Evolutionary conservation across 2,888 invertebrate genomes (phyloP).

Genomic region (Phoenoteleia sp.): DNA sequence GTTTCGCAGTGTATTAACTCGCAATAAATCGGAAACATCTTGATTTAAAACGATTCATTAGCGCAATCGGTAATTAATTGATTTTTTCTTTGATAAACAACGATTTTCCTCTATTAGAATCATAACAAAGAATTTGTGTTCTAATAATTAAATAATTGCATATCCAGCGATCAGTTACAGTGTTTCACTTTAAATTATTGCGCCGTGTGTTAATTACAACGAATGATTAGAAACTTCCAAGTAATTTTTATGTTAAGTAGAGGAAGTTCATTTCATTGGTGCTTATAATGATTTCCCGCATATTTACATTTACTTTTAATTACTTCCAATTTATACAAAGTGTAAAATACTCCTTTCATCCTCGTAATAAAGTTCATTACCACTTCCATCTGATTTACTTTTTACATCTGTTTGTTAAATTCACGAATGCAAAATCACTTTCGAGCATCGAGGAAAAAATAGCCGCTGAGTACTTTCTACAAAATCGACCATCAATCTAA

Average conservation of each 20-base stretch:
- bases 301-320: slow-evolving; percentile 31
- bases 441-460: background rate
- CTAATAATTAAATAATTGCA: slow-evolving; percentile 28
- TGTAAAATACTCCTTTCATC: background rate
- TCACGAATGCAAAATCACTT: background rate
- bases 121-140: background rate
- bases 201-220: slow-evolving; percentile 23
- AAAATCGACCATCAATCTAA: background rate
- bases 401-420: background rate
- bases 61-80: background rate
- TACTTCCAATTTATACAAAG: background rate
- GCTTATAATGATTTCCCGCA: slow-evolving; percentile 13
- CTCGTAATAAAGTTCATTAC: background rate
- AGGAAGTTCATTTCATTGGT: slow-evolving; percentile 30
- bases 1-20: background rate
- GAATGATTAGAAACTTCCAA: slow-evolving; percentile 28
- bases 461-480: background rate
- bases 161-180: background rate
- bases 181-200: slow-evolving; percentile 13
- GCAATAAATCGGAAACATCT: no score
- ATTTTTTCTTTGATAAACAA: background rate
- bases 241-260: background rate
- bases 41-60: background rate
- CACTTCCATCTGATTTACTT: background rate
- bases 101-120: background rate